Conservation (phyloP, 53 echinoderm and acorn worm genomes). For the Actinopyga echinites region DNA sequence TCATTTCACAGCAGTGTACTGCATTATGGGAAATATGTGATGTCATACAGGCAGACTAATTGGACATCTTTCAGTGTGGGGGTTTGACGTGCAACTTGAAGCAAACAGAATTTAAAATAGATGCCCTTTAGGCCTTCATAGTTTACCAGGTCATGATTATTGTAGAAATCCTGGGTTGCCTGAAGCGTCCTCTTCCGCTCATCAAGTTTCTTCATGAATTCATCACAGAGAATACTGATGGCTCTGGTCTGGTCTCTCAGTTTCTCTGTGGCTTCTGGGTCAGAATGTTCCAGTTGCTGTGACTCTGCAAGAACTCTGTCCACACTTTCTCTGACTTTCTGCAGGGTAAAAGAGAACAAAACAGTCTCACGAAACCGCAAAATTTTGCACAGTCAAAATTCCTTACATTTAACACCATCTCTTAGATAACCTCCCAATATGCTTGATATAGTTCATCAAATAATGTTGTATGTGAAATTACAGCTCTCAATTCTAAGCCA, state of each 20-base stretch:
- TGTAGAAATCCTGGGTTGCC: constrained; percentile 84
- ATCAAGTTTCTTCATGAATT: constrained; percentile 80
- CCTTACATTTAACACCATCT: too few relatives aligned
- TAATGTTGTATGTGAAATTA: too few relatives aligned
- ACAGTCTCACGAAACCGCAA: not conserved
- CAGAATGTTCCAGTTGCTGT: constrained; percentile 81
- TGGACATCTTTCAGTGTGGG: too few relatives aligned
- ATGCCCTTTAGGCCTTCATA: not conserved
- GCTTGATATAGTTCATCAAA: not conserved
- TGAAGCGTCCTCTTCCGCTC: constrained; percentile 81
- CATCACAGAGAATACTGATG: constrained; percentile 86
- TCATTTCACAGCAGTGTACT: too few relatives aligned
- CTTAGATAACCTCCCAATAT: not conserved
- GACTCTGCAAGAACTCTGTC: constrained; percentile 71
- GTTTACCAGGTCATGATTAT: constrained; percentile 84
- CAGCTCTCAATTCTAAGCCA: too few relatives aligned
- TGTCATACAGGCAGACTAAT: too few relatives aligned
- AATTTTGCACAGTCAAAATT: too few relatives aligned
- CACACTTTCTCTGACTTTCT: constrained; percentile 91
- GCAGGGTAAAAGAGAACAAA: not conserved
- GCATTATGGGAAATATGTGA: too few relatives aligned
- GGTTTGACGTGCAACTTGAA: too few relatives aligned
- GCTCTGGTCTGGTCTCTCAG: constrained; percentile 89
- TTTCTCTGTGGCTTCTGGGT: constrained; percentile 83
- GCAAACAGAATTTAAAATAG: not conserved